Base-by-base conservation (phyloP, 2,113 vertebrate genomes). In the Amphiprion percula region DNA sequence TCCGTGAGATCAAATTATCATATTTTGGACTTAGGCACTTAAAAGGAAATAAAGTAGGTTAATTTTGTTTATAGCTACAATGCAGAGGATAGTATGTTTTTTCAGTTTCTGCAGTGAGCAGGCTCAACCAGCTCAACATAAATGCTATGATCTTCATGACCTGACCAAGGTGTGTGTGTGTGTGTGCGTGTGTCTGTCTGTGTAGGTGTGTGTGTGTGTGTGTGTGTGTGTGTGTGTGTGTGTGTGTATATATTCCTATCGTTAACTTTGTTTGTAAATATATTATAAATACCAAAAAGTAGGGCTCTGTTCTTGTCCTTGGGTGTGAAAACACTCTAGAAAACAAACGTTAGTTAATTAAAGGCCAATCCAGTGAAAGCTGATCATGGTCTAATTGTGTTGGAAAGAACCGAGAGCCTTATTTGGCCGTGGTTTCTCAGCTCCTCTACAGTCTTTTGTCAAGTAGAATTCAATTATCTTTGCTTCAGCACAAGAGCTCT, bases 401-500 rank as follows among this genome's bases (percentile, higher is more conserved):
- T 16, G 81, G 28, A 79, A 61, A 85, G 67, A 79, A 72, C 44
- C 10, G 2, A 71, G 64, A 78, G 83, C 61, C 58, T 75, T 71
- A 53, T 61, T 88, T 87, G 79, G 74, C 85, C 24, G 0, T 5
- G 52, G 59, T 74, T 82, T 75, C 80, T 65, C 17, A n/a, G 64
- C 74, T 83, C 53, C 74, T 76, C 73, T 61, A 41, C 64, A 84
- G 70, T 72, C 77, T 82, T 90, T 90, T 86, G 70, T 83, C 54
- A 59, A 70, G 59, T 56, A 78, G 71, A 80, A 90, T 79, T 85
- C 70, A 77, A 88, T 92, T 90, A 83, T 81, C 67, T 77, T 56
- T 4, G 47, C 80, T 79, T 90, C 68, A 58, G 79, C 76, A 67
- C 50, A 83, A 77, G 62, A 64, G 61, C 37, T 26, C 69, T 87